phyloP scores from a whole-genome alignment of 2,797 vertebrate genomes.

The Chrysolophus pictus region DNA sequence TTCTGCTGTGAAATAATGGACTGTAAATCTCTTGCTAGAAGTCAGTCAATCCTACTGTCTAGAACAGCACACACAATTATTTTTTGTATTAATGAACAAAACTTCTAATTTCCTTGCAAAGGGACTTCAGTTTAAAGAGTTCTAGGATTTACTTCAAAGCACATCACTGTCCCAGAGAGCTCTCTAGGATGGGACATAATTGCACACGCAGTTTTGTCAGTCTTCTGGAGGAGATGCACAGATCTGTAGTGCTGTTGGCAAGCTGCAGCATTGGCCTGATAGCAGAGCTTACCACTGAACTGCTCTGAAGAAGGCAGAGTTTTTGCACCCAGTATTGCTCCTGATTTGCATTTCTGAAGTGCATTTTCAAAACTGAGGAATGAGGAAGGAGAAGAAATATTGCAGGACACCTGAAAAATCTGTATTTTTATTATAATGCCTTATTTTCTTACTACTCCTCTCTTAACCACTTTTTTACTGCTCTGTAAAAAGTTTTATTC shows the following conservation, averaged over 20 bases:
- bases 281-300: conserved; percentile 9
- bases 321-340: conserved; percentile 25
- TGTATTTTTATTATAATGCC: neutral
- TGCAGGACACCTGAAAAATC: neutral
- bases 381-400: neutral
- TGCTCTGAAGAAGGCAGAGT: conserved; percentile 11
- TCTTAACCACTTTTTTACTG: neutral
- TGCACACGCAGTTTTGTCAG: neutral
- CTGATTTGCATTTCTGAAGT: conserved; percentile 41
- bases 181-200: neutral
- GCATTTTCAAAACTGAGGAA: conserved; percentile 34
- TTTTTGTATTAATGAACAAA: neutral
- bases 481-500: conserved; percentile 43
- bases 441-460: conserved; percentile 20
- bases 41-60: neutral
- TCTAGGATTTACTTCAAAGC: neutral
- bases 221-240: neutral
- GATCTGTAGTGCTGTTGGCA: neutral
- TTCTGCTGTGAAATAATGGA: neutral
- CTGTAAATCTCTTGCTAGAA: neutral
- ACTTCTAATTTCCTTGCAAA: neutral
- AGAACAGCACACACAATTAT: neutral
- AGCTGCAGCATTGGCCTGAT: neutral
- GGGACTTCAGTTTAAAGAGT: neutral
- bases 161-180: neutral